phyloP scores from a whole-genome alignment of 2,113 vertebrate genomes.

The Oceanites oceanicus region DNA sequence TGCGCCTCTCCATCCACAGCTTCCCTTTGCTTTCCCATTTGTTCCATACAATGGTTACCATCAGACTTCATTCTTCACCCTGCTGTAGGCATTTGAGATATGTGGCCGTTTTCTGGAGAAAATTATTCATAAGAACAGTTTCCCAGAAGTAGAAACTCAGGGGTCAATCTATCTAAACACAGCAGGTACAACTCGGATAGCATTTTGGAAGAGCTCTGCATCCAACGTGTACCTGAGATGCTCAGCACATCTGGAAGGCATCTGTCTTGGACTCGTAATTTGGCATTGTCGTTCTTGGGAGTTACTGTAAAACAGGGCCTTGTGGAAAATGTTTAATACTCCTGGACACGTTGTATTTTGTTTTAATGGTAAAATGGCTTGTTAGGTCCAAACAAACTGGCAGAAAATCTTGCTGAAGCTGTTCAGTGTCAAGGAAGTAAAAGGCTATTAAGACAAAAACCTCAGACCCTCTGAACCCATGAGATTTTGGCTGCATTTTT shows the following conservation, averaged over 20 bases:
- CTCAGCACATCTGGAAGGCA: slow-evolving; percentile 12
- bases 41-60: accelerated
- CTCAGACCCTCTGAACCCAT: background rate
- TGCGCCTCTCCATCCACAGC: accelerated
- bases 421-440: background rate
- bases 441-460: slow-evolving; percentile 16
- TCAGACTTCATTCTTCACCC: background rate
- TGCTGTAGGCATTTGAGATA: background rate
- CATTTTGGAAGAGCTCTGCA: background rate
- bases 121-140: background rate
- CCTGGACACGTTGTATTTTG: background rate
- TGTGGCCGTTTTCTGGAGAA: background rate
- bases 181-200: background rate
- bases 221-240: background rate
- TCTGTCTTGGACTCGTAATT: background rate
- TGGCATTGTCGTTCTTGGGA: background rate
- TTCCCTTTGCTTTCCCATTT: background rate
- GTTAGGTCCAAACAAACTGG: background rate
- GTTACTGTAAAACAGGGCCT: background rate
- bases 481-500: slow-evolving; percentile 2
- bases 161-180: background rate
- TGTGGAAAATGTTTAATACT: background rate
- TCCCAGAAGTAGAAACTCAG: background rate
- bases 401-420: slow-evolving; percentile 20
- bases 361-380: slow-evolving; percentile 7